Conservation (phyloP, 1,140 invertebrate genomes). For the Monochamus saltuarius region DNA sequence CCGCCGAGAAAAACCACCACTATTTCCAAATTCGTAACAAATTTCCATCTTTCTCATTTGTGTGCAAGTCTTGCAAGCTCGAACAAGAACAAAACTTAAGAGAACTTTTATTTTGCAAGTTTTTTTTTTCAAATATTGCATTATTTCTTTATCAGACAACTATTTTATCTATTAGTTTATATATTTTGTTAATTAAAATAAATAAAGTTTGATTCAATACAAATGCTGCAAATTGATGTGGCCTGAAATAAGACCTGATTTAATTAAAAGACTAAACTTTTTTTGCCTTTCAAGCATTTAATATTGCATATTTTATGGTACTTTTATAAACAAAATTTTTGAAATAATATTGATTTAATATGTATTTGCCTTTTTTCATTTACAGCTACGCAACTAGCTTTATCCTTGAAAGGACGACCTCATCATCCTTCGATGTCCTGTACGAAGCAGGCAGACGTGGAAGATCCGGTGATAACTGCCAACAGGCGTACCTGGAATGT, state of each 20-base stretch:
- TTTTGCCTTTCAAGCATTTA: neutral
- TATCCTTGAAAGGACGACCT: conserved; percentile 70
- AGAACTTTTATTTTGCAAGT: too few relatives aligned
- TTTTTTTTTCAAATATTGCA: too few relatives aligned
- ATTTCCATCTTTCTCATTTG: too few relatives aligned
- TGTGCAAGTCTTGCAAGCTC: too few relatives aligned
- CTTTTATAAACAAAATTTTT: neutral
- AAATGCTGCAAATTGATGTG: neutral
- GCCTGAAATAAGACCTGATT: neutral
- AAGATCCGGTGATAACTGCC: conserved; percentile 79
- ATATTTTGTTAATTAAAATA: too few relatives aligned
- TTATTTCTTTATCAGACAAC: too few relatives aligned
- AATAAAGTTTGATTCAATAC: neutral
- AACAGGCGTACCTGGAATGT: conserved; percentile 78
- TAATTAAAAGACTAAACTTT: neutral
- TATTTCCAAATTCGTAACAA: too few relatives aligned
- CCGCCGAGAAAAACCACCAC: too few relatives aligned
- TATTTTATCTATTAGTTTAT: too few relatives aligned
- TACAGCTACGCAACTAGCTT: conserved; percentile 82
- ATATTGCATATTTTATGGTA: neutral
- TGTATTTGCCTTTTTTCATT: conserved; percentile 34
- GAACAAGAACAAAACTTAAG: too few relatives aligned
- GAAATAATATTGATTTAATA: too few relatives aligned
- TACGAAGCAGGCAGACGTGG: conserved; percentile 82
- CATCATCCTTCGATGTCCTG: conserved; percentile 73